Evolutionary conservation across 2,888 invertebrate genomes (phyloP).

Genomic region (Leucoma salicis): DNA sequence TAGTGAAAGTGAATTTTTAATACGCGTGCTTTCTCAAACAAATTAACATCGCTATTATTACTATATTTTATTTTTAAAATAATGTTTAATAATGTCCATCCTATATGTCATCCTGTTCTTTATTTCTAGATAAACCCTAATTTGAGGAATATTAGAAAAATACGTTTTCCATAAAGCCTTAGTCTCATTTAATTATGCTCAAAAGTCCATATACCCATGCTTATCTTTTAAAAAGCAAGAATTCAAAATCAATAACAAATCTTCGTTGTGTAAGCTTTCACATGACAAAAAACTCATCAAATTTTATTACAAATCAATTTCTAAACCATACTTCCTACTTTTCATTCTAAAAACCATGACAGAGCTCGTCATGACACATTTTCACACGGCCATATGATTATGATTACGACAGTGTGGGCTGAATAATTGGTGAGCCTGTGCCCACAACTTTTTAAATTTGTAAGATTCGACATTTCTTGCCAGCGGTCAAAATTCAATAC

Average conservation of each 20-base stretch:
- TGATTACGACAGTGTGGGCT: conserved; percentile 30
- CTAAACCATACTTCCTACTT: conserved; percentile 5
- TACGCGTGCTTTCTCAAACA: too few relatives aligned
- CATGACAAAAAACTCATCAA: neutral
- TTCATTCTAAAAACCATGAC: conserved; percentile 9
- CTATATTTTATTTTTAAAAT: too few relatives aligned
- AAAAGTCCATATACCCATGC: too few relatives aligned
- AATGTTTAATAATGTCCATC: too few relatives aligned
- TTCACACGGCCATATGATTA: conserved; percentile 31
- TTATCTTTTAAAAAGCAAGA: too few relatives aligned
- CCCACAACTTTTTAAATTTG: conserved; percentile 51
- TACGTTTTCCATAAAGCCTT: too few relatives aligned
- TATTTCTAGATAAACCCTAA: too few relatives aligned
- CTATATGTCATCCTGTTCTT: too few relatives aligned
- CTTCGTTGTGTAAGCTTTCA: neutral
- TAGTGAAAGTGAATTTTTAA: too few relatives aligned
- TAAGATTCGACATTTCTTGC: conserved; percentile 55
- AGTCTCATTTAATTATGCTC: too few relatives aligned
- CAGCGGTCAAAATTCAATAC: conserved; percentile 27
- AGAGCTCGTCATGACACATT: conserved; percentile 17
- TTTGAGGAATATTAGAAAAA: too few relatives aligned
- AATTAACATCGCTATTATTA: too few relatives aligned
- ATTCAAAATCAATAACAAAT: neutral
- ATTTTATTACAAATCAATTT: conserved; percentile 10
- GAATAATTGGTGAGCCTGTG: conserved; percentile 41